A percentile compares a stretch with the other conserved stretches of the same genome.
These are phyloP conservation scores for Condylostylus longicornis DNA, from an alignment of 1,140 invertebrate genomes.

Conservation along the genomic window DNA sequence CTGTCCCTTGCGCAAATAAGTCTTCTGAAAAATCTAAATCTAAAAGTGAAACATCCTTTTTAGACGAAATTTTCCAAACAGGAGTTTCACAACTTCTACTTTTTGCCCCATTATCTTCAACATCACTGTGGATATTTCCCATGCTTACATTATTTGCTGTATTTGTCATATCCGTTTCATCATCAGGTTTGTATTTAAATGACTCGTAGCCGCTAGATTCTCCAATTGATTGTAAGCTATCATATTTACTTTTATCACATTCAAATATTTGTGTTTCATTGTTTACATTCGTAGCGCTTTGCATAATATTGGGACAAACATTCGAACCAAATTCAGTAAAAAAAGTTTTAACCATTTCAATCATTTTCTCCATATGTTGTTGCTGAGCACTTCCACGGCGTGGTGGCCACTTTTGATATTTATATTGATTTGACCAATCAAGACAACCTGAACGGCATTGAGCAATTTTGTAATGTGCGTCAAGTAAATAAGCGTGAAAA, in stretches of 20 bases:
- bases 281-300: slow-evolving; percentile 1
- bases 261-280: slow-evolving; percentile 2
- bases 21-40: slow-evolving; percentile 34
- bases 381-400: slow-evolving; percentile 16
- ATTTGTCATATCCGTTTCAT: slow-evolving; percentile 25
- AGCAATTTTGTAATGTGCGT: slow-evolving; percentile 60
- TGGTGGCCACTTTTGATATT: slow-evolving; percentile 27
- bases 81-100: slow-evolving; percentile 11
- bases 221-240: slow-evolving; percentile 54
- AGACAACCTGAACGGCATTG: slow-evolving; percentile 54
- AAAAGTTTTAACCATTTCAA: slow-evolving; percentile 23
- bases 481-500: slow-evolving; percentile 67
- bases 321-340: slow-evolving; percentile 19
- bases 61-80: slow-evolving; percentile 31
- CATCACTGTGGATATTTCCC: slow-evolving; percentile 8
- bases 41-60: slow-evolving; percentile 20
- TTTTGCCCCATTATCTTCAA: slow-evolving; percentile 6
- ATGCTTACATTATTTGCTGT: slow-evolving; percentile 1
- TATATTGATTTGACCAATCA: slow-evolving; percentile 46
- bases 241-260: slow-evolving; percentile 31
- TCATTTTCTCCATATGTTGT: slow-evolving; percentile 18
- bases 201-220: slow-evolving; percentile 76
- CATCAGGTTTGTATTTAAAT: slow-evolving; percentile 50
- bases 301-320: no score
- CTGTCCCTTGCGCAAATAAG: slow-evolving; percentile 32